These are phyloP conservation scores for Phyllopteryx taeniolatus DNA, from an alignment of 2,113 vertebrate species.

Conservation along the genomic window DNA sequence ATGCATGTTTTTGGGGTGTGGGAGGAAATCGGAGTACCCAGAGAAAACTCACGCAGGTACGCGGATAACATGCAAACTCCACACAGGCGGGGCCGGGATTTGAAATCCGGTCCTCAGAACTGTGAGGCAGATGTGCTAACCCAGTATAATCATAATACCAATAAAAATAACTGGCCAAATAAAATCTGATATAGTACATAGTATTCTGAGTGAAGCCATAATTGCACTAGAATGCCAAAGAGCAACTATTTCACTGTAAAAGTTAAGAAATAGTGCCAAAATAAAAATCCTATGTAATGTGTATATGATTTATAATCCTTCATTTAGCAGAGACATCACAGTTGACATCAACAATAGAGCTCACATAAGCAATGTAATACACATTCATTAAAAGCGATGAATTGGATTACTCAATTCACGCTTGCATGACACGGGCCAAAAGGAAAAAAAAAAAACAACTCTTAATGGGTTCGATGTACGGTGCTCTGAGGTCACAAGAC, in stretches of 20 bases:
- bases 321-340: not conserved
- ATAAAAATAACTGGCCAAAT: not conserved
- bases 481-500: slow-evolving; percentile 30
- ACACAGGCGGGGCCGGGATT: no score
- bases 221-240: not conserved
- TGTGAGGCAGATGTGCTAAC: no score
- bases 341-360: not conserved
- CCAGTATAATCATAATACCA: not conserved
- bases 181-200: not conserved
- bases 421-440: slow-evolving; percentile 32
- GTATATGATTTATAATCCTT: not conserved
- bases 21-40: no score
- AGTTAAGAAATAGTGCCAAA: not conserved
- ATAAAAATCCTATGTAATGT: not conserved
- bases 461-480: slow-evolving; percentile 7
- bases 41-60: no score
- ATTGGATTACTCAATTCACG: slow-evolving; percentile 44
- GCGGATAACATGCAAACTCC: no score
- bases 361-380: not conserved
- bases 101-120: no score
- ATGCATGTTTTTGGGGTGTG: no score
- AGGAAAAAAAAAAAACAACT: not conserved
- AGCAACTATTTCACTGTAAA: not conserved
- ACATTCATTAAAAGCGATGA: slow-evolving; percentile 40
- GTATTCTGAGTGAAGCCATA: not conserved